These are phyloP conservation scores for Chymomyza caudatula DNA, from an alignment of 2,888 invertebrate species.

Conservation along the genomic window DNA sequence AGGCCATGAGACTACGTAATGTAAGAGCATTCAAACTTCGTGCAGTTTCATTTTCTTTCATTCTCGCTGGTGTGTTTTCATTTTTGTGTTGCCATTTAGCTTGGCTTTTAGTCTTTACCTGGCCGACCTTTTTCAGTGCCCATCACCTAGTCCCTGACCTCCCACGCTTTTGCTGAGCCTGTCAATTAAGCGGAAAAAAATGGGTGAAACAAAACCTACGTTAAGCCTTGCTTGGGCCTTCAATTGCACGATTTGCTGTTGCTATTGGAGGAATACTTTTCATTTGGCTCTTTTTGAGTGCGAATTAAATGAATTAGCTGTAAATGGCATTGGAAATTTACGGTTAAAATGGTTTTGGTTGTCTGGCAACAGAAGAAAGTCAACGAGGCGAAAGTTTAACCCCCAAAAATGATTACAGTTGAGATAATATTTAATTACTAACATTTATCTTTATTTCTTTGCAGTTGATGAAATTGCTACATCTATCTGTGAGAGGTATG, in stretches of 20 bases:
- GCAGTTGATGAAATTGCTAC: not conserved
- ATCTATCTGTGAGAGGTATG: not conserved
- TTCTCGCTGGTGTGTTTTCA: conserved; percentile 10
- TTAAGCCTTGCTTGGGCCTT: conserved; percentile 48
- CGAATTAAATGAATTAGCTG: conserved; percentile 60
- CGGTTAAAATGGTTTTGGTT: conserved; percentile 29
- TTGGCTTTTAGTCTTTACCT: conserved; percentile 22
- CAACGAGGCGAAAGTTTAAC: not conserved
- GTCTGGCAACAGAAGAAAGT: conserved; percentile 25
- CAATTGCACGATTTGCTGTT: too few species aligned
- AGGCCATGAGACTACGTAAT: too few species aligned
- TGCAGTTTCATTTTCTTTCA: conserved; percentile 12
- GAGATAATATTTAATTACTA: not conserved
- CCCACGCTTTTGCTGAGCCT: conserved; percentile 32
- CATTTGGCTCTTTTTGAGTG: conserved; percentile 50
- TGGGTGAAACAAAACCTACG: conserved; percentile 37
- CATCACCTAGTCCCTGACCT: conserved; percentile 23
- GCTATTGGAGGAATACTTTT: conserved; percentile 41
- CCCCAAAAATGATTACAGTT: not conserved
- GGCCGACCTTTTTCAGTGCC: conserved; percentile 40
- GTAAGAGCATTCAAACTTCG: conserved; percentile 8
- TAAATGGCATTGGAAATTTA: conserved; percentile 49
- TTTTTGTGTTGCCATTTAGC: not conserved
- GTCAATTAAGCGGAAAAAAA: conserved; percentile 49
- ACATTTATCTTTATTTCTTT: not conserved